Conservation (phyloP, 2,797 vertebrate species). For the Dryobates pubescens region DNA sequence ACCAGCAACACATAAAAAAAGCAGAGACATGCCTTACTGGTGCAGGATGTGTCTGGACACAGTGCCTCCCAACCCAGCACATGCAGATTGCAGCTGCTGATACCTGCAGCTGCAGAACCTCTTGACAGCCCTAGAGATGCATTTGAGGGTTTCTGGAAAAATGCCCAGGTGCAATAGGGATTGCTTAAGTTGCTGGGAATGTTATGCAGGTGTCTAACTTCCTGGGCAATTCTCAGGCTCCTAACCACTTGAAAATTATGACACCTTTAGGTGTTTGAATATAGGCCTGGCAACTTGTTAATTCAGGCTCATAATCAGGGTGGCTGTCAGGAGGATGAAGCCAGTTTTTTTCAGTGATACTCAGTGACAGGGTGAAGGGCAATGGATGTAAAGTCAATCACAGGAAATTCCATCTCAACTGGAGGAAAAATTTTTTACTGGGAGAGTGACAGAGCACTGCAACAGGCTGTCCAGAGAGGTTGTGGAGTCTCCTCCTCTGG, state of each 20-base stretch:
- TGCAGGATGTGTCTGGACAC: conserved; percentile 16
- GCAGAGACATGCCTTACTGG: neutral
- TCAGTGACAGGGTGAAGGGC: no score
- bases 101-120: conserved; percentile 25
- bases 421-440: no score
- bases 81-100: neutral
- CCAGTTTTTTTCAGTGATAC: no score
- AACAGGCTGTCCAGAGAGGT: no score
- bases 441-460: no score
- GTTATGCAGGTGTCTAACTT: conserved; percentile 7
- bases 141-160: neutral
- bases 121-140: neutral
- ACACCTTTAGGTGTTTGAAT: neutral
- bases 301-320: neutral
- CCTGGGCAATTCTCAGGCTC: neutral
- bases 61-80: neutral
- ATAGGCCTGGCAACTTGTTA: neutral
- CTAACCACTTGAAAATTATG: neutral
- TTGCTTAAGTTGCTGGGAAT: neutral
- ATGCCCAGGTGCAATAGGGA: neutral
- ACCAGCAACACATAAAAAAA: neutral
- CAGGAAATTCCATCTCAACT: no score
- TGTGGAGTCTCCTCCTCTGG: no score
- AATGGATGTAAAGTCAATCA: no score
- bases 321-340: no score